A percentile compares a stretch with the other conserved stretches of the same genome.
Conservation (phyloP, 2,113 vertebrate species). For the Crocuta crocuta region DNA sequence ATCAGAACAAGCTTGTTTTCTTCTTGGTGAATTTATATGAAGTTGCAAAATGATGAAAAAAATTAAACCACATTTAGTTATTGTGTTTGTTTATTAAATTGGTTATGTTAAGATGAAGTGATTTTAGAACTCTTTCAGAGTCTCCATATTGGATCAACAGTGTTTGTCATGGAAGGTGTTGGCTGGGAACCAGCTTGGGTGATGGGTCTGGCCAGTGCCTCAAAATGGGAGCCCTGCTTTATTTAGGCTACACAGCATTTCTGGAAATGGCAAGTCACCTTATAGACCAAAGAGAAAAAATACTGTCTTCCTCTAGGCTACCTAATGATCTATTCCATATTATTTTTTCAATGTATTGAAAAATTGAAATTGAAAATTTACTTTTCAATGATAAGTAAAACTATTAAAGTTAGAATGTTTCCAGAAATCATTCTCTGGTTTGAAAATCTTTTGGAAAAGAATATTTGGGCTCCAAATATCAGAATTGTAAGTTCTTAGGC, state of each 20-base stretch:
- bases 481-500: neutral
- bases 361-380: too few species aligned
- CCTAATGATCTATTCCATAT: neutral
- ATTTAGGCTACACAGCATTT: neutral
- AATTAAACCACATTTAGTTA: neutral
- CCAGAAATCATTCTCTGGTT: neutral
- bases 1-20: neutral
- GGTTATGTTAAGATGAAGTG: neutral
- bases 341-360: neutral
- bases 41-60: neutral
- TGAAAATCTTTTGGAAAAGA: neutral
- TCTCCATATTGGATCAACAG: neutral
- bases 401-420: neutral
- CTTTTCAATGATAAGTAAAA: neutral
- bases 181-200: neutral
- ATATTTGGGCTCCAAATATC: neutral
- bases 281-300: neutral
- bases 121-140: neutral
- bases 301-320: neutral
- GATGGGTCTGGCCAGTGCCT: accelerated
- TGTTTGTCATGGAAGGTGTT: neutral
- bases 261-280: neutral
- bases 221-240: neutral
- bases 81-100: neutral
- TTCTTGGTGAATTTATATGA: neutral